A percentile compares a stretch with the other conserved stretches of the same genome.
Conservation (phyloP, 2,113 vertebrate species). For the Xiphophorus hellerii region DNA sequence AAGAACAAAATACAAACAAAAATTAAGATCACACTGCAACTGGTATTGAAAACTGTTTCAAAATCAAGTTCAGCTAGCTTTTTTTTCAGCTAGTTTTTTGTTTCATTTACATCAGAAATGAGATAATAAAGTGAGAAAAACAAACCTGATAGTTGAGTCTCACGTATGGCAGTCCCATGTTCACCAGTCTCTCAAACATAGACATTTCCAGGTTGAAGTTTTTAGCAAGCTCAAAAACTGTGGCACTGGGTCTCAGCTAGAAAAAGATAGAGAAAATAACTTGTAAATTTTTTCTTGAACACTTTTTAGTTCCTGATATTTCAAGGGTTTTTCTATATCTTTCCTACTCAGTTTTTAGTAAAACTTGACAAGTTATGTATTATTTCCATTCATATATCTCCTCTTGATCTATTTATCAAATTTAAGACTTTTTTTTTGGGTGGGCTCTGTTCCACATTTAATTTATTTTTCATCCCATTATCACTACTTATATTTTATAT, state of each 20-base stretch:
- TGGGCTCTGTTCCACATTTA: no score
- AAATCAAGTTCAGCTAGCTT: neutral
- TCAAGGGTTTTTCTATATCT: no score
- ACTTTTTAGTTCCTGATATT: neutral
- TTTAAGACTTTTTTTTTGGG: no score
- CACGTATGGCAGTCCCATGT: constrained; percentile 86
- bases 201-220: constrained; percentile 94
- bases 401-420: neutral
- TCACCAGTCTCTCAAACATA: constrained; percentile 94
- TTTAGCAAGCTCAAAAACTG: constrained; percentile 92
- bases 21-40: neutral
- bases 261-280: neutral
- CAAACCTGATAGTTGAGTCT: constrained; percentile 92
- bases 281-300: neutral
- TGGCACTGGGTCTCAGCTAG: constrained; percentile 91
- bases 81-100: neutral
- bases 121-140: neutral
- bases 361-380: neutral
- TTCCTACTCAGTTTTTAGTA: no score
- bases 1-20: constrained; percentile 23
- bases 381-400: neutral
- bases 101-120: neutral
- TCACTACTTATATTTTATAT: neutral
- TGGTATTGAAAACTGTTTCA: neutral
- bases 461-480: neutral